Percentiles rank a stretch among this genome's conserved stretches.
These are phyloP conservation scores for Neodiprion virginianus DNA, from an alignment of 1,140 invertebrate genomes.

Conservation along the genomic window DNA sequence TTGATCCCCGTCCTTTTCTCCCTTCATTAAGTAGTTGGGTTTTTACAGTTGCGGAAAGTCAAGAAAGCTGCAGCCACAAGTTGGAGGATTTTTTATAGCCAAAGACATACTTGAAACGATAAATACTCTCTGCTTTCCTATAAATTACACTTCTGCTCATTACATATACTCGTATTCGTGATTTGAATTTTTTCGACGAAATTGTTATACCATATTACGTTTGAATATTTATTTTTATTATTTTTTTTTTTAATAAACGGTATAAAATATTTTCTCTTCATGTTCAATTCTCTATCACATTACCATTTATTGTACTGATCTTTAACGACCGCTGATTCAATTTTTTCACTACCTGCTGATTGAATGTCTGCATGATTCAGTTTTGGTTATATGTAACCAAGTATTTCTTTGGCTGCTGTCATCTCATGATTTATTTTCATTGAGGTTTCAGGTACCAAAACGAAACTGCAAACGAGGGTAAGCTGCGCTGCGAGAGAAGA, in stretches of 20 bases:
- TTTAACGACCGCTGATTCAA: constrained; percentile 35
- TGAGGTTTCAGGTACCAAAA: constrained; percentile 32
- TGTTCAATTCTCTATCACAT: constrained; percentile 13
- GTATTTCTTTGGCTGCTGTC: neutral
- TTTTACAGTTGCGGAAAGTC: neutral
- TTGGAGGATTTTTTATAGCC: neutral
- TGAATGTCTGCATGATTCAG: constrained; percentile 24
- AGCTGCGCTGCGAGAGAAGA: neutral
- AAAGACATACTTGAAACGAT: neutral
- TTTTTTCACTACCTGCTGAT: constrained; percentile 23
- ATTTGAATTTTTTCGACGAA: neutral
- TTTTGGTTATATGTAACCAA: neutral
- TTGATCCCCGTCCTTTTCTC: neutral
- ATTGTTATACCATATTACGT: neutral
- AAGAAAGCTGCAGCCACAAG: neutral
- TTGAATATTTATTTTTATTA: neutral
- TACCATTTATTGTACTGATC: constrained; percentile 31
- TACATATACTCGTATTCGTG: neutral
- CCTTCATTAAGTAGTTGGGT: neutral
- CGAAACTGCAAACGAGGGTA: neutral
- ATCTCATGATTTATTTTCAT: neutral
- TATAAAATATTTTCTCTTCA: constrained; percentile 23
- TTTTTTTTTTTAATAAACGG: constrained; percentile 19
- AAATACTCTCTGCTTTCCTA: no score
- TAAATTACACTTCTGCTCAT: no score